phyloP scores from a whole-genome alignment of 2,113 vertebrate genomes.

The Capreolus pygargus region DNA sequence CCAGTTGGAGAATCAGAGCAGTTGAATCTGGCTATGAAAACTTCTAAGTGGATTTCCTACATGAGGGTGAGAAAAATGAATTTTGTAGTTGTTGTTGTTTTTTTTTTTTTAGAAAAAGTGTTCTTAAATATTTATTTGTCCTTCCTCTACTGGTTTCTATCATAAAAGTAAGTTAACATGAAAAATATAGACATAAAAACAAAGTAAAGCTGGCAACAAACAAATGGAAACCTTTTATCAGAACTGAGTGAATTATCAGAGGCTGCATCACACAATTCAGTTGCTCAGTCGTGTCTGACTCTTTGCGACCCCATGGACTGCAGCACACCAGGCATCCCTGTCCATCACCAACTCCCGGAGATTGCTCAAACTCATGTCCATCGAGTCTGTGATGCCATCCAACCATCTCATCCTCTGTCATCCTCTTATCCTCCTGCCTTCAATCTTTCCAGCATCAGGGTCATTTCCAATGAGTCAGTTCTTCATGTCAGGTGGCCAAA shows the following conservation, averaged over 20 bases:
- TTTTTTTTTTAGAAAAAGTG: not conserved
- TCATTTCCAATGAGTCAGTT: not conserved
- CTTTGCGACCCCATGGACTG: not conserved
- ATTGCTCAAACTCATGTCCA: not conserved
- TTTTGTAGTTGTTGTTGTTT: not conserved
- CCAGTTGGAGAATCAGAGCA: not conserved
- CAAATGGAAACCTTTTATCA: not conserved
- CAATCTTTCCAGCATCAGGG: not conserved
- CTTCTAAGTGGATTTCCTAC: not conserved
- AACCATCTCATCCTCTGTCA: not conserved
- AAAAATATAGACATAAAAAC: slow-evolving; percentile 23
- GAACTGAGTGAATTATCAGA: not conserved
- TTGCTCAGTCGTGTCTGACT: not conserved
- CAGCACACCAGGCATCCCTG: not conserved
- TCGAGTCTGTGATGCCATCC: not conserved
- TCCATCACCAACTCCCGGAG: not conserved
- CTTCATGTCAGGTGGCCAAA: not conserved
- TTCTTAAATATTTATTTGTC: not conserved
- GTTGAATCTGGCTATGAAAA: not conserved
- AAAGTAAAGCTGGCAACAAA: slow-evolving; percentile 1
- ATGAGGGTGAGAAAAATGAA: not conserved
- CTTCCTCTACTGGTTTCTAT: slow-evolving; percentile 1
- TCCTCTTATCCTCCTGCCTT: not conserved
- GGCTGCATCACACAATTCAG: not conserved
- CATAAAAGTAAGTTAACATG: slow-evolving; percentile 34